phyloP scores from a whole-genome alignment of 1,140 invertebrate species.

The Drosophila littoralis region DNA sequence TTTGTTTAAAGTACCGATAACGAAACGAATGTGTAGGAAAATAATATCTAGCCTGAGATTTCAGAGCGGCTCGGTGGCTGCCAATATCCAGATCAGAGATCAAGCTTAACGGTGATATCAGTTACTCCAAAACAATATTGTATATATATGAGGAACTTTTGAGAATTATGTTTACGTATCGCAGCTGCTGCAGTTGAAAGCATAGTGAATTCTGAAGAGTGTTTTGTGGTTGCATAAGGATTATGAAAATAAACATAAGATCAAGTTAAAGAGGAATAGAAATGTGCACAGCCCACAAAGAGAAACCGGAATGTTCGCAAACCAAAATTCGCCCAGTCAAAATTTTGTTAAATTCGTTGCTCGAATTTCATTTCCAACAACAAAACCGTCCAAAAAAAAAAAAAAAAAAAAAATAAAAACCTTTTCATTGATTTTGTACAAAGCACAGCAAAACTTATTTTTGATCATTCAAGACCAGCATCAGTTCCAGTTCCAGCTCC shows the following conservation, averaged over 20 bases:
- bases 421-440: conserved; percentile 46
- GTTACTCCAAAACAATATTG: not conserved
- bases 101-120: not conserved
- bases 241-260: not conserved
- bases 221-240: conserved; percentile 8
- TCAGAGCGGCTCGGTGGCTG: conserved; percentile 5
- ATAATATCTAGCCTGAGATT: conserved; percentile 14
- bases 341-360: conserved; percentile 33
- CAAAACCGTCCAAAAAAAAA: conserved; percentile 15
- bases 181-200: not conserved
- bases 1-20: conserved; percentile 38
- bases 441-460: conserved; percentile 38
- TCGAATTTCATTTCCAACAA: conserved; percentile 42
- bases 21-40: conserved; percentile 14
- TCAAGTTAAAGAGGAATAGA: not conserved
- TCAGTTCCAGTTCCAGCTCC: conserved; percentile 52
- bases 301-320: conserved; percentile 20
- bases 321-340: conserved; percentile 23
- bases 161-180: not conserved
- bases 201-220: not conserved
- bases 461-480: conserved; percentile 61
- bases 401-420: conserved; percentile 18
- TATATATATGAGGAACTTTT: not conserved
- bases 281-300: conserved; percentile 7
- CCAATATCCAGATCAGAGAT: not conserved